Conservation (phyloP, 2,113 vertebrate genomes). For the Haplotaxodon microlepis region DNA sequence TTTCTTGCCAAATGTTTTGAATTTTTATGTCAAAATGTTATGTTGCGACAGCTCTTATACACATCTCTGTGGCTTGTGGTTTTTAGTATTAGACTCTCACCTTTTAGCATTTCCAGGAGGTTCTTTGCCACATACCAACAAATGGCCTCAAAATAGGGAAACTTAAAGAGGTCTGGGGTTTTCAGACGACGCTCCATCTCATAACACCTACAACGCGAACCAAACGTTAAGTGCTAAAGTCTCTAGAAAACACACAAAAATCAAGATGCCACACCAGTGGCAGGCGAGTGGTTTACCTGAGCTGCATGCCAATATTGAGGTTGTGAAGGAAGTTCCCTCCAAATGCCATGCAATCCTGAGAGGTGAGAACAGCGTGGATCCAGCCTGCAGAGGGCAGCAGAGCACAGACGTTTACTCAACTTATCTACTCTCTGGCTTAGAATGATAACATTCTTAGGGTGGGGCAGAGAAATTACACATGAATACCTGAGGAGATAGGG, state of each 20-base stretch:
- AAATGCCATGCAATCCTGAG: conserved; percentile 99
- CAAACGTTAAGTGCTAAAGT: not conserved
- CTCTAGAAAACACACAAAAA: not conserved
- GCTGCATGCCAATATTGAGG: conserved; percentile 99
- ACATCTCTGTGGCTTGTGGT: not conserved
- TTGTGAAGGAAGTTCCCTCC: conserved; percentile 99
- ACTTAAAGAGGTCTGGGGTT: conserved; percentile 98
- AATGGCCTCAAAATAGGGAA: conserved; percentile 98
- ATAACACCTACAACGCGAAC: conserved; percentile 80
- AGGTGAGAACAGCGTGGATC: conserved; percentile 98
- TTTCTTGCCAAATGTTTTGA: not conserved
- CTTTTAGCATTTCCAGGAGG: conserved; percentile 93
- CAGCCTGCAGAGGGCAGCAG: conserved; percentile 79
- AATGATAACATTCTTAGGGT: not conserved
- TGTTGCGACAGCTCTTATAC: not conserved
- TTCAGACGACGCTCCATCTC: conserved; percentile 98
- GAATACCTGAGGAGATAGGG: not conserved
- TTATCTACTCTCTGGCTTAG: not conserved
- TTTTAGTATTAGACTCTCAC: conserved; percentile 54
- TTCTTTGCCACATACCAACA: conserved; percentile 99
- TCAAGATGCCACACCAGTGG: too few species aligned
- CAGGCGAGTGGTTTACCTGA: conserved; percentile 75
- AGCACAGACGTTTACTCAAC: not conserved
- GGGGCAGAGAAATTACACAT: not conserved
- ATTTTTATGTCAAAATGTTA: not conserved